Conservation (phyloP, 1,140 invertebrate genomes). For the Ceratina australensis region DNA sequence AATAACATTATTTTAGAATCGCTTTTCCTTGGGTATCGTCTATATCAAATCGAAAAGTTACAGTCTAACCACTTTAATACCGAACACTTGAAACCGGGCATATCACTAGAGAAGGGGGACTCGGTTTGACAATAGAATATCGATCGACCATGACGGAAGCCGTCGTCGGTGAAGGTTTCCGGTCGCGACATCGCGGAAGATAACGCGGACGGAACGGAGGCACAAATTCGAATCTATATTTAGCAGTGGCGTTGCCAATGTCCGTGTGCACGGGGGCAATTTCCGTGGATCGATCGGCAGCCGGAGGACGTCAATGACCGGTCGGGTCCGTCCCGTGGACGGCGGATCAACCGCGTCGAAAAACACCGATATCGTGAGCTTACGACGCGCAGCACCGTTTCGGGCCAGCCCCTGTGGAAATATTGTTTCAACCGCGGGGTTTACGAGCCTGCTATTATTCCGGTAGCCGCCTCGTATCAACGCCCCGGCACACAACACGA, state of each 20-base stretch:
- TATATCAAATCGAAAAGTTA: no score
- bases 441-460: slow-evolving; percentile 62
- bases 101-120: no score
- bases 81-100: no score
- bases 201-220: background rate
- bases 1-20: no score
- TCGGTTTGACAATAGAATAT: background rate
- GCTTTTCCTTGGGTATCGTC: no score
- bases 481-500: background rate
- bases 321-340: background rate
- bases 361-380: slow-evolving; percentile 59
- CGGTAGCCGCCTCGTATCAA: slow-evolving; percentile 35
- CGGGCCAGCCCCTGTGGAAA: slow-evolving; percentile 65
- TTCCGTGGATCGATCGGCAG: slow-evolving; percentile 51
- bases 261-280: slow-evolving; percentile 1
- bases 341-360: slow-evolving; percentile 41
- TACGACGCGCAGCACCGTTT: slow-evolving; percentile 39
- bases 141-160: slow-evolving; percentile 13
- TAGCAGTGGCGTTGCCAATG: slow-evolving; percentile 13
- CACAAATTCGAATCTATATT: slow-evolving; percentile 19
- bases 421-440: slow-evolving; percentile 64
- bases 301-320: slow-evolving; percentile 51
- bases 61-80: no score
- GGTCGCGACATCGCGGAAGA: slow-evolving; percentile 1
- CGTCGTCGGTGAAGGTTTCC: background rate